A percentile compares a stretch with the other conserved stretches of the same genome.
phyloP scores from a whole-genome alignment of 2,888 invertebrate species.

The Dysmachus trigonus region DNA sequence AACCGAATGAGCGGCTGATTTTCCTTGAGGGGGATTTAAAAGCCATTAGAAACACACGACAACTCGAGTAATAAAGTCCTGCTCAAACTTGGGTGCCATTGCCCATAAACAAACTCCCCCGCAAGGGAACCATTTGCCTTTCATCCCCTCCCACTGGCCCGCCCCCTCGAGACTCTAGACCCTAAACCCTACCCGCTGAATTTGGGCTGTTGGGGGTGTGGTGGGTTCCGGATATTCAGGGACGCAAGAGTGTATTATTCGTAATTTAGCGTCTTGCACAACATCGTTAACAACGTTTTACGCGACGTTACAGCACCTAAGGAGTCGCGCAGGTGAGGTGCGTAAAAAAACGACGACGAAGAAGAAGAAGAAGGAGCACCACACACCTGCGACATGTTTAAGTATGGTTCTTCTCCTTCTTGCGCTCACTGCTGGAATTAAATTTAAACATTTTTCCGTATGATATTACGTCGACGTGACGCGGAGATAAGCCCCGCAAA shows the following conservation, averaged over 20 bases:
- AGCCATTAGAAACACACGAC: conserved; percentile 32
- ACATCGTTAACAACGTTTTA: conserved; percentile 30
- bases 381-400: conserved; percentile 22
- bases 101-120: neutral
- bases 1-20: conserved; percentile 5
- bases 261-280: conserved; percentile 40
- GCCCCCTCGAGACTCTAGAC: neutral
- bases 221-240: neutral
- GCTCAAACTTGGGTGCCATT: neutral
- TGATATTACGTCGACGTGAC: neutral
- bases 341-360: neutral
- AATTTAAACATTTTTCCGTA: conserved; percentile 27
- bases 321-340: neutral
- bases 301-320: neutral
- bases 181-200: neutral
- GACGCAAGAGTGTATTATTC: conserved; percentile 8
- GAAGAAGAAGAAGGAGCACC: too few relatives aligned
- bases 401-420: neutral
- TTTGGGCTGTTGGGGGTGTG: neutral
- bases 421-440: neutral
- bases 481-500: conserved; percentile 9
- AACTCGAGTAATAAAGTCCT: conserved; percentile 25
- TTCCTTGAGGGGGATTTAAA: conserved; percentile 6
- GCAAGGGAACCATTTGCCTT: neutral
- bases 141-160: neutral